Percentiles rank a stretch among this genome's conserved stretches.
phyloP scores from a whole-genome alignment of 2,888 invertebrate genomes.

The Mongoloraphidia duomilia region DNA sequence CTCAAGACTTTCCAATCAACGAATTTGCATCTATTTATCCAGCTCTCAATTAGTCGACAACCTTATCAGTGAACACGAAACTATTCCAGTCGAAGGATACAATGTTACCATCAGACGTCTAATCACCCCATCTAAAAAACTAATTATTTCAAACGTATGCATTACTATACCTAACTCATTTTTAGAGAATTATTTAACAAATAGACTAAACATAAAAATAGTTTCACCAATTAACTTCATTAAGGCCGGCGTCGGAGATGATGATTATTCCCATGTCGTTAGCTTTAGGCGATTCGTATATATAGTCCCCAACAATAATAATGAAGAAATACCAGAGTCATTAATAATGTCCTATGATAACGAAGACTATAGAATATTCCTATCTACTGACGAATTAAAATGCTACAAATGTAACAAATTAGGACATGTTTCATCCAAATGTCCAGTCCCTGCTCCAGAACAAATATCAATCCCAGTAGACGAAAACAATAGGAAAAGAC shows the following conservation, averaged over 20 bases:
- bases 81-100: slow-evolving; percentile 2
- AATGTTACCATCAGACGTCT: neutral
- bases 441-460: neutral
- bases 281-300: too few relatives aligned
- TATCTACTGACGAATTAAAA: neutral
- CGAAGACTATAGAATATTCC: neutral
- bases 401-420: slow-evolving; percentile 1
- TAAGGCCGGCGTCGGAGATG: slow-evolving; percentile 2
- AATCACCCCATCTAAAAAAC: neutral
- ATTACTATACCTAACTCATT: slow-evolving; percentile 1
- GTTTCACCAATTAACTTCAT: slow-evolving; percentile 4
- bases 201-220: neutral
- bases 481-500: too few relatives aligned
- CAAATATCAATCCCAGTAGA: neutral
- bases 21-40: slow-evolving; percentile 10
- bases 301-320: slow-evolving; percentile 8
- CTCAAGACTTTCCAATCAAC: slow-evolving; percentile 8
- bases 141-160: slow-evolving; percentile 3
- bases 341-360: slow-evolving; percentile 8
- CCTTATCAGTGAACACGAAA: slow-evolving; percentile 2
- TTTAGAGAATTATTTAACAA: neutral
- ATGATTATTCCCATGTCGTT: slow-evolving; percentile 9
- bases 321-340: slow-evolving; percentile 8
- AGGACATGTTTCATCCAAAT: slow-evolving; percentile 1
- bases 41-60: slow-evolving; percentile 6